Conservation (phyloP, 2,113 vertebrate species). For the Micromys minutus region DNA sequence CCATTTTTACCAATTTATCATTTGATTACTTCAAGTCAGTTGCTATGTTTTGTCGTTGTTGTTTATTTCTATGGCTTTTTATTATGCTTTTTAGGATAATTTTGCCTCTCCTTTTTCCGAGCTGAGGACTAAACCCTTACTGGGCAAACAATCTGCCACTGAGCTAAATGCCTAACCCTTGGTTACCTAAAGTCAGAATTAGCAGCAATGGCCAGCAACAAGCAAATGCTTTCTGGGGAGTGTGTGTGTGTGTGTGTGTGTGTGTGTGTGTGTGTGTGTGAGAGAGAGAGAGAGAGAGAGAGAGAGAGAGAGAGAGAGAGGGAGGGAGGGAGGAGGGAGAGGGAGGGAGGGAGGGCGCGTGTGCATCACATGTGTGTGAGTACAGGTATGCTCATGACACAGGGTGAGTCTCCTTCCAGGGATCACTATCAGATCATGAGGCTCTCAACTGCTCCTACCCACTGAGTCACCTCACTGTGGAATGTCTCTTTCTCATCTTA, state of each 20-base stretch:
- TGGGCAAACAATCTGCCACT: not conserved
- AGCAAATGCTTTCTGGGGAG: not conserved
- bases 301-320: too few relatives aligned
- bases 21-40: not conserved
- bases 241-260: not conserved
- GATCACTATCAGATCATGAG: not conserved
- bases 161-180: not conserved
- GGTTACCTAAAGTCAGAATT: not conserved
- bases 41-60: not conserved
- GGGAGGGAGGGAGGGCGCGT: too few relatives aligned
- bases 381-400: not conserved
- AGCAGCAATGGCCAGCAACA: not conserved
- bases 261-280: too few relatives aligned
- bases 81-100: not conserved
- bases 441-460: not conserved
- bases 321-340: too few relatives aligned
- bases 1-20: not conserved
- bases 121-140: not conserved
- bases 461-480: not conserved
- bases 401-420: too few relatives aligned
- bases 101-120: not conserved
- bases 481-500: not conserved
- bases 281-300: too few relatives aligned
- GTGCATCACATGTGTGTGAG: not conserved
- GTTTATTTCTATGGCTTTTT: not conserved